Evolutionary conservation across 2,888 invertebrate species (phyloP).

Genomic region (Andrena bucephala): DNA sequence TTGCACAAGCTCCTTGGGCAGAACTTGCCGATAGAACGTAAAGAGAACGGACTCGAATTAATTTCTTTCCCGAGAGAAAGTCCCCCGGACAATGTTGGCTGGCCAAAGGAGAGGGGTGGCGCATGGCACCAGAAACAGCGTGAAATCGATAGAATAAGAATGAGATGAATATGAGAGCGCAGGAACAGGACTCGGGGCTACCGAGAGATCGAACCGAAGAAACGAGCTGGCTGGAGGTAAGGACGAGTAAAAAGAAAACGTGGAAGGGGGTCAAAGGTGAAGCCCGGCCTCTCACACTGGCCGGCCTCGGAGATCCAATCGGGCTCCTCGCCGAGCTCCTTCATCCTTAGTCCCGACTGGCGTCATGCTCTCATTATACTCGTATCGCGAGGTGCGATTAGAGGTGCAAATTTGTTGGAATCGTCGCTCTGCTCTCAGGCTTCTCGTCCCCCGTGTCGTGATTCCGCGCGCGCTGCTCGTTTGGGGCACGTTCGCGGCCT

Average conservation of each 20-base stretch:
- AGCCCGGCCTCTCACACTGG: conserved; percentile 82
- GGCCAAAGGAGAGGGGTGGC: neutral
- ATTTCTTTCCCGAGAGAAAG: conserved; percentile 28
- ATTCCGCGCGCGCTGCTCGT: conserved; percentile 35
- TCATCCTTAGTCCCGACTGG: conserved; percentile 72
- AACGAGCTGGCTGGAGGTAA: conserved; percentile 59
- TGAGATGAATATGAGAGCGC: conserved; percentile 63
- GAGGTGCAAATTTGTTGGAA: conserved; percentile 75
- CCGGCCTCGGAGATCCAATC: conserved; percentile 82
- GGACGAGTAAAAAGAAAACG: conserved; percentile 66
- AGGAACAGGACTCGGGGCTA: conserved; percentile 51
- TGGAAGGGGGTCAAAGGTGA: conserved; percentile 81
- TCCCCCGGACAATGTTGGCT: conserved; percentile 20
- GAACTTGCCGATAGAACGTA: neutral
- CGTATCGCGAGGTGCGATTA: conserved; percentile 75
- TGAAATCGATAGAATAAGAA: conserved; percentile 65
- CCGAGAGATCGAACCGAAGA: conserved; percentile 57
- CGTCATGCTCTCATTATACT: conserved; percentile 82
- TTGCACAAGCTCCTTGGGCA: neutral
- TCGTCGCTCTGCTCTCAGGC: conserved; percentile 65
- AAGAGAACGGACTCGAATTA: conserved; percentile 28
- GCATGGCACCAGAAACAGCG: conserved; percentile 43
- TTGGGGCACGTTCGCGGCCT: conserved; percentile 22
- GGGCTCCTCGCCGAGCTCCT: conserved; percentile 76
- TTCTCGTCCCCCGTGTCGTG: conserved; percentile 48